These are phyloP conservation scores for Coelopa pilipes DNA, from an alignment of 2,888 invertebrate species.

Conservation along the genomic window DNA sequence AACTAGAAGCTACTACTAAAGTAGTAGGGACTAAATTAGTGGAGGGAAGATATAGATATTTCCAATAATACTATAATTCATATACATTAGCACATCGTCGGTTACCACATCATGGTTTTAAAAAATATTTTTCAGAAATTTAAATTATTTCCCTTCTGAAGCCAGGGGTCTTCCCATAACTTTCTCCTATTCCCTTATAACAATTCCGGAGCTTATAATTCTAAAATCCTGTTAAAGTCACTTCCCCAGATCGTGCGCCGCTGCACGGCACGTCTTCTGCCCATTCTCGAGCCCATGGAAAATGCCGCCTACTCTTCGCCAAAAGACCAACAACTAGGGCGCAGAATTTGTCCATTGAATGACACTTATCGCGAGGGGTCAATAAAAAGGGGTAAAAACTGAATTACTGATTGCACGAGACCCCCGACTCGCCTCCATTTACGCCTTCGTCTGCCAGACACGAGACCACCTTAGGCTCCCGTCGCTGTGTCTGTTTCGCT, in stretches of 20 bases:
- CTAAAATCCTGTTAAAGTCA: background rate
- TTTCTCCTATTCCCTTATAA: too few species aligned
- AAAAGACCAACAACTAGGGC: slow-evolving; percentile 1
- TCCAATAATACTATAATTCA: too few species aligned
- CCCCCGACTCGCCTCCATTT: slow-evolving; percentile 40
- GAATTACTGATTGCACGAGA: slow-evolving; percentile 49
- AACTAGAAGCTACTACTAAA: too few species aligned
- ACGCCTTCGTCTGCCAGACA: background rate
- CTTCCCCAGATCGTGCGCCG: background rate
- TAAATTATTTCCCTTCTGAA: too few species aligned
- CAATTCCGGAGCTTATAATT: too few species aligned
- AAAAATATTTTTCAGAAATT: too few species aligned
- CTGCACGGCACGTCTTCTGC: background rate
- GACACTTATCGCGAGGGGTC: slow-evolving; percentile 48
- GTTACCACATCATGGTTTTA: too few species aligned
- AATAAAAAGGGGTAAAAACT: slow-evolving; percentile 60
- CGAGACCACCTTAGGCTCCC: background rate
- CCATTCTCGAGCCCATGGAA: background rate
- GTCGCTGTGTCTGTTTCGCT: background rate
- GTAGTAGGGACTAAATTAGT: too few species aligned
- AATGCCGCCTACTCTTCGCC: background rate
- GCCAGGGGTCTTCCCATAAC: too few species aligned
- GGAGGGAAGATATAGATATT: too few species aligned
- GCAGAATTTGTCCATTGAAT: slow-evolving; percentile 1
- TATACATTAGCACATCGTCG: too few species aligned